Percentiles rank a stretch among this genome's conserved stretches.
Conservation (phyloP, 2,888 invertebrate species). For the Catonia carolina region DNA sequence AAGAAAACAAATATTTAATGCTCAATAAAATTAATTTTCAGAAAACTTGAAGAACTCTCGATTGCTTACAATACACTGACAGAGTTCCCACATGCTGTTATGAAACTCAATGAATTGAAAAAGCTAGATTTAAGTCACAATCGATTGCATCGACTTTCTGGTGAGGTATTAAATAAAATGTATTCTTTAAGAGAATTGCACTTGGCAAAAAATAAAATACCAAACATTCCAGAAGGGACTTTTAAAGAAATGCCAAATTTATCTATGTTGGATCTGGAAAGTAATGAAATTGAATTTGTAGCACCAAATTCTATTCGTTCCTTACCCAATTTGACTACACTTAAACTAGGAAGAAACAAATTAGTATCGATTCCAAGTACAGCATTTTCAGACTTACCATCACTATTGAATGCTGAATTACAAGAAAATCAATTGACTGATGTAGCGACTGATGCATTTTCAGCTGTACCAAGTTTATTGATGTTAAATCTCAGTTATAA, state of each 20-base stretch:
- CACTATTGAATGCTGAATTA: conserved; percentile 64
- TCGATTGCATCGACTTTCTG: conserved; percentile 48
- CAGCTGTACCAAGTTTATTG: conserved; percentile 67
- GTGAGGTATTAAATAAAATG: conserved; percentile 62
- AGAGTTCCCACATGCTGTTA: conserved; percentile 63
- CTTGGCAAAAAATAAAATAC: conserved; percentile 66
- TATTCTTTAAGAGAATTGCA: conserved; percentile 62
- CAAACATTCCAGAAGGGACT: conserved; percentile 60
- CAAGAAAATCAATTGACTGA: conserved; percentile 71
- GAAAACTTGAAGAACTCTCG: conserved; percentile 65
- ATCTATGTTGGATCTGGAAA: conserved; percentile 68
- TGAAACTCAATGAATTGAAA: conserved; percentile 59
- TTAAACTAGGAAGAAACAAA: conserved; percentile 44
- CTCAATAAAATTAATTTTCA: conserved; percentile 48
- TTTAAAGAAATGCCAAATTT: conserved; percentile 65
- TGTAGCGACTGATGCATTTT: conserved; percentile 67
- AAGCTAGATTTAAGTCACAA: conserved; percentile 73
- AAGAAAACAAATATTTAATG: too few species aligned
- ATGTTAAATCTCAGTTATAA: conserved; percentile 80
- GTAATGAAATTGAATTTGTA: conserved; percentile 68
- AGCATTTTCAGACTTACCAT: conserved; percentile 68
- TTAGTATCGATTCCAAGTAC: conserved; percentile 56
- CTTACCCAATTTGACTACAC: conserved; percentile 59
- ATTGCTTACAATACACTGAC: conserved; percentile 70
- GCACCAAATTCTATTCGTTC: conserved; percentile 61